Evolutionary conservation across 2,113 vertebrate species (phyloP), one percentile per base, ranked within the genome.

Genomic region (Podarcis cretensis): DNA sequence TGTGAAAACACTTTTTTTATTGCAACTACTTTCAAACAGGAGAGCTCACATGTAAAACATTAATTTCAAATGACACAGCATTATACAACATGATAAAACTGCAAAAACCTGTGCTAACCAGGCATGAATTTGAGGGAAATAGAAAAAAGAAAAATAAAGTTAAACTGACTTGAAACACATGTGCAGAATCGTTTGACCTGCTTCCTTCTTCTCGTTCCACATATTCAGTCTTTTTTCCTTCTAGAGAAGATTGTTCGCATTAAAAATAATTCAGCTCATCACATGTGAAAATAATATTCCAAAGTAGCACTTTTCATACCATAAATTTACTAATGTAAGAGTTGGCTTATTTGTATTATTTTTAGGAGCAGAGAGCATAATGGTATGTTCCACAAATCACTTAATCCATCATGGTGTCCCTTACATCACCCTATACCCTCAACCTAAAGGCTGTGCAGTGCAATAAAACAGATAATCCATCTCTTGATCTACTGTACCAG

Each of bases 141-240:
- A 73, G 0, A 84, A 79, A 27, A 0, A 2, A 69, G 27, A 37
- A 20, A 76, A 86, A 85, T 90, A 96, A 87, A 92, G 2, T 54
- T 54, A 54, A 54, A 54, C 95, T 96, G 96, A 97, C 97, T 94
- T 97, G 88, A 94, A 93, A 66, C 86, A 73, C 20, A 90, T 81
- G 89, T 0, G 81, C 90, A 89, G 87, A 92, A 90, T 96, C 94
- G 82, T 90, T 91, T 30, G 89, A 79, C 23, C 92, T 89, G 85
- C 89, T 92, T 94, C 66, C 80, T 89, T 40, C 90, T 79, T 89
- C 89, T 84, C 93, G 91, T 88, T 81, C 88, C 91, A 7, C 89
- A 86, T 30, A 76, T 48, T 95, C 93, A 75, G 84, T 76, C 87
- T 94, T 93, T 94, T 93, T 90, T 80, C 88, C 95, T 89, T 75